These are phyloP conservation scores for Parapsyche elsis DNA, from an alignment of 1,140 invertebrate species.

Conservation along the genomic window DNA sequence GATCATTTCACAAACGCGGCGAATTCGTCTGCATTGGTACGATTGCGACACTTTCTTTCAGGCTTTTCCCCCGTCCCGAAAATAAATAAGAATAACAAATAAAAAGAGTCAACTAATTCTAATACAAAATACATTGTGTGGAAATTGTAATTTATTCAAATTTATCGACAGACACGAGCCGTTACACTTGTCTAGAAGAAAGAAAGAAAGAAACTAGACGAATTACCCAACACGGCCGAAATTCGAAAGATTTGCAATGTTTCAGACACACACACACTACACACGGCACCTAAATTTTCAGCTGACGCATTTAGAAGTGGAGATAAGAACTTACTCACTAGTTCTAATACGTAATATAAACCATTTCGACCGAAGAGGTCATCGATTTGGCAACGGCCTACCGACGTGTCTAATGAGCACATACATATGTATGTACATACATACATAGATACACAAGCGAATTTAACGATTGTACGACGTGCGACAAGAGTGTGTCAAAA, in stretches of 20 bases:
- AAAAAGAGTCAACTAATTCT: slow-evolving; percentile 5
- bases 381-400: slow-evolving; percentile 7
- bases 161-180: neutral
- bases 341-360: neutral
- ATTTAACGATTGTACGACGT: neutral
- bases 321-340: neutral
- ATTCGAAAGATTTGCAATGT: neutral
- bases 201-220: too few relatives aligned
- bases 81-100: too few relatives aligned
- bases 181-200: too few relatives aligned
- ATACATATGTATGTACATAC: too few relatives aligned
- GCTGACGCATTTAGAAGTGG: neutral
- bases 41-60: slow-evolving; percentile 27
- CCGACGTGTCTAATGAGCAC: too few relatives aligned
- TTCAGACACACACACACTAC: neutral
- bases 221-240: neutral
- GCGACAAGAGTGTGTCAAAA: slow-evolving; percentile 19
- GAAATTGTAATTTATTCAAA: slow-evolving; percentile 22
- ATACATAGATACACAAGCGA: too few relatives aligned
- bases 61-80: neutral
- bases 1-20: slow-evolving; percentile 39
- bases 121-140: neutral
- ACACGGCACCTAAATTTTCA: neutral
- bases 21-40: slow-evolving; percentile 27
- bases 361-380: neutral